Evolutionary conservation across 1,140 invertebrate species (phyloP).

Genomic region (Drosophila ohnishii): DNA sequence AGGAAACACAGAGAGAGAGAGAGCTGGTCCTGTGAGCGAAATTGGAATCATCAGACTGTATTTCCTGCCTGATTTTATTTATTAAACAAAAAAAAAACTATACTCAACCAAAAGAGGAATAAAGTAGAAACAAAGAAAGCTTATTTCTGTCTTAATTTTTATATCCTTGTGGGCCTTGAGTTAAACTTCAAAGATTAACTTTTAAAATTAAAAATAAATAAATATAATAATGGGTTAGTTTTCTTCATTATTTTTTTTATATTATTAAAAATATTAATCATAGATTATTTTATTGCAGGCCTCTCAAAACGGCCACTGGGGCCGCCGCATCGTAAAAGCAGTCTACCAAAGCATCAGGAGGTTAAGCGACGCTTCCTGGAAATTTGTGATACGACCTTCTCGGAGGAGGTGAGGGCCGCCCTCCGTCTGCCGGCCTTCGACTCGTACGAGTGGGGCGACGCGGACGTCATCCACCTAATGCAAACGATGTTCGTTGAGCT

Average conservation of each 20-base stretch:
- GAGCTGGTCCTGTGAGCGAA: conserved; percentile 21
- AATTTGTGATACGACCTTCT: conserved; percentile 83
- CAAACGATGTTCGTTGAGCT: conserved; percentile 94
- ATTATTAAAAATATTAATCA: not conserved
- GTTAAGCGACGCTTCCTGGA: conserved; percentile 82
- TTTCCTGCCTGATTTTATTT: conserved; percentile 73
- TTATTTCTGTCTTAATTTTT: not conserved
- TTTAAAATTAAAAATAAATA: not conserved
- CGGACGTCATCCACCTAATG: conserved; percentile 91
- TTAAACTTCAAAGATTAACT: not conserved
- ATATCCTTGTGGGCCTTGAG: not conserved
- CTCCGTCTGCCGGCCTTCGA: conserved; percentile 91
- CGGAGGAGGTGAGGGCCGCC: conserved; percentile 82
- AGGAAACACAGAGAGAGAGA: not conserved
- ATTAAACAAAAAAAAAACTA: conserved; percentile 25
- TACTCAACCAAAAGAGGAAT: no score
- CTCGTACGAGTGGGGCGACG: conserved; percentile 92
- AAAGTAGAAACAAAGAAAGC: not conserved
- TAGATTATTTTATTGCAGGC: conserved; percentile 43
- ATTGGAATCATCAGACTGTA: conserved; percentile 67
- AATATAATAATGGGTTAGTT: no score
- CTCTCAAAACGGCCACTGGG: conserved; percentile 80
- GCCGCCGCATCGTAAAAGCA: conserved; percentile 82
- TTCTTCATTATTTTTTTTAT: no score
- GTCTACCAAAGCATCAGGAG: conserved; percentile 83